Conservation (phyloP, 2,113 vertebrate genomes). For the Carassius carassius region DNA sequence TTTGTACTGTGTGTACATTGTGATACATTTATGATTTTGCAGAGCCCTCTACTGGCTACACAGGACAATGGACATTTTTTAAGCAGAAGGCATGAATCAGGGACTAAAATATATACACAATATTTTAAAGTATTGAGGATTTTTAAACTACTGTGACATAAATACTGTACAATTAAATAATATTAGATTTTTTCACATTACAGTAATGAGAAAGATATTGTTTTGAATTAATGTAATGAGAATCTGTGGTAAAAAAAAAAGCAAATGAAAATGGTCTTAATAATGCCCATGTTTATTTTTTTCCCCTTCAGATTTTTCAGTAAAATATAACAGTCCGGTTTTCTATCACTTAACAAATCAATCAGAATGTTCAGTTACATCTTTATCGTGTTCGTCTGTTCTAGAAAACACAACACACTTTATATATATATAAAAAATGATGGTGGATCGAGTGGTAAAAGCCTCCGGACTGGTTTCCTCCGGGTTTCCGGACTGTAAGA, state of each 20-base stretch:
- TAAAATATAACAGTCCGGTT: not conserved
- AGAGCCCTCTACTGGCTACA: constrained; percentile 40
- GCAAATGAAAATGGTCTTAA: not conserved
- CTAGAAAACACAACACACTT: not conserved
- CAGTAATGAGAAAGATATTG: not conserved
- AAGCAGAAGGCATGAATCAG: not conserved
- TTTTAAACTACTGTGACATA: not conserved
- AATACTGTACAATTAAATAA: not conserved
- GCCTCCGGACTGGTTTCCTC: too few relatives aligned
- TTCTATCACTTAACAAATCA: not conserved
- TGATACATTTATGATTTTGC: not conserved
- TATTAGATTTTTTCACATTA: not conserved
- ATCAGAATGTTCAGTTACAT: not conserved
- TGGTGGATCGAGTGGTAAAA: not conserved
- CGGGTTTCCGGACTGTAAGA: not conserved
- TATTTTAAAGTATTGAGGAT: not conserved
- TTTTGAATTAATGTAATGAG: not conserved
- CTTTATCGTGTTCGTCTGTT: not conserved
- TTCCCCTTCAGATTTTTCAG: not conserved
- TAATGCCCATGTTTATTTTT: not conserved
- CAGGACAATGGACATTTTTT: not conserved
- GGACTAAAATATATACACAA: not conserved
- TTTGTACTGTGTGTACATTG: not conserved
- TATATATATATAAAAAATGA: not conserved
- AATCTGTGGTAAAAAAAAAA: not conserved